Evolutionary conservation across 2,888 invertebrate species (phyloP).

Genomic region (Agriopis marginaria): DNA sequence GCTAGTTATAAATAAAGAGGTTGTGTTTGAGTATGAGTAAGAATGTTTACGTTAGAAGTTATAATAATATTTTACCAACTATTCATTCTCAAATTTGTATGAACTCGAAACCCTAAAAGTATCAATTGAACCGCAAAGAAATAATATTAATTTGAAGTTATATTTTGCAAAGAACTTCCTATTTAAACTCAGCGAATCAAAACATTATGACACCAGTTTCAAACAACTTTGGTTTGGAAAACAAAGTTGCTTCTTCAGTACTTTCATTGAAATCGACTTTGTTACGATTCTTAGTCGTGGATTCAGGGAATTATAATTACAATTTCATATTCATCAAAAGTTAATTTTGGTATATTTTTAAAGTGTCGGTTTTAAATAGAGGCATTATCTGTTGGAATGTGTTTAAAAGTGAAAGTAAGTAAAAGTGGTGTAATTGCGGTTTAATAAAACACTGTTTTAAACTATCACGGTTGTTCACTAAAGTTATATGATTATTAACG

Average conservation of each 20-base stretch:
- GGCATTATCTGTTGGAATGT: not conserved
- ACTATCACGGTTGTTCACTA: no score
- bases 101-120: not conserved
- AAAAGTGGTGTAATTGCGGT: not conserved
- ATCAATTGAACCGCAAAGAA: not conserved
- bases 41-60: no score
- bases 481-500: no score
- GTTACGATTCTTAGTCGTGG: not conserved
- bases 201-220: conserved; percentile 52
- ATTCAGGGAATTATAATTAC: not conserved
- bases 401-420: not conserved
- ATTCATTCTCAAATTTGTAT: no score
- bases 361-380: not conserved
- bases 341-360: not conserved
- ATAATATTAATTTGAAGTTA: conserved; percentile 7
- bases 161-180: conserved; percentile 29
- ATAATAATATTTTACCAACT: no score
- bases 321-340: not conserved
- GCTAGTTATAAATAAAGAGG: no score
- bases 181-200: conserved; percentile 27
- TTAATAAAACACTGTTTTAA: no score
- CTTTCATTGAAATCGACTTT: conserved; percentile 11
- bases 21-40: no score
- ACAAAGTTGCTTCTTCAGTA: conserved; percentile 30
- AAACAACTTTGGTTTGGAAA: conserved; percentile 44